Percentiles rank a stretch among this genome's conserved stretches.
These are phyloP conservation scores for Ariopsis seemanni DNA, from an alignment of 2,113 vertebrate genomes.

Conservation along the genomic window DNA sequence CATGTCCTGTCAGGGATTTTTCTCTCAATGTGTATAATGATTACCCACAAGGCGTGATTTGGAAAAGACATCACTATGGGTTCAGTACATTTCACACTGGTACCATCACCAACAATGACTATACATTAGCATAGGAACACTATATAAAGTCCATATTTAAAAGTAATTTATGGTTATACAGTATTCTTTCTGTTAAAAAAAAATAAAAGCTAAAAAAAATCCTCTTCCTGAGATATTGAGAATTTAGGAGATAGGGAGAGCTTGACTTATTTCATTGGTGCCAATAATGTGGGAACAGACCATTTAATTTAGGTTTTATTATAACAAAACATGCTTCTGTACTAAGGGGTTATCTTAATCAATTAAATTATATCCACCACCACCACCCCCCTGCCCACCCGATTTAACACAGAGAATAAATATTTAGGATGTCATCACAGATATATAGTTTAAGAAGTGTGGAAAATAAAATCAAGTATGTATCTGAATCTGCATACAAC, in stretches of 20 bases:
- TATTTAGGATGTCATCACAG: not conserved
- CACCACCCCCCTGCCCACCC: too few relatives aligned
- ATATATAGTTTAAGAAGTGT: not conserved
- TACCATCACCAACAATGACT: not conserved
- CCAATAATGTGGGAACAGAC: not conserved
- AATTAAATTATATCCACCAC: not conserved
- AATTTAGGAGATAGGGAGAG: not conserved
- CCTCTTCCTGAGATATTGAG: not conserved
- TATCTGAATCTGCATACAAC: not conserved
- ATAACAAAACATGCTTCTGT: not conserved
- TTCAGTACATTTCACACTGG: not conserved
- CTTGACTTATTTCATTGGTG: not conserved
- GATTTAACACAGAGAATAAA: not conserved
- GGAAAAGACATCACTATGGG: not conserved
- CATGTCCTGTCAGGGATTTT: constrained; percentile 1
- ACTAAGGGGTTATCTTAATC: not conserved
- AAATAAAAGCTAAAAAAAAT: not conserved
- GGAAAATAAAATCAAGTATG: not conserved
- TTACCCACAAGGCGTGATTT: not conserved
- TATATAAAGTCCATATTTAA: not conserved
- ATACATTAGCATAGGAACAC: not conserved
- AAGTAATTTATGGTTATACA: not conserved
- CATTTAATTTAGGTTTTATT: not conserved
- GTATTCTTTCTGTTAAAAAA: not conserved
- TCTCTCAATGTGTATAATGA: constrained; percentile 8